Evolutionary conservation across 2,797 vertebrate genomes (phyloP), one percentile per base, ranked within the genome.

Genomic region (Lates japonicus): DNA sequence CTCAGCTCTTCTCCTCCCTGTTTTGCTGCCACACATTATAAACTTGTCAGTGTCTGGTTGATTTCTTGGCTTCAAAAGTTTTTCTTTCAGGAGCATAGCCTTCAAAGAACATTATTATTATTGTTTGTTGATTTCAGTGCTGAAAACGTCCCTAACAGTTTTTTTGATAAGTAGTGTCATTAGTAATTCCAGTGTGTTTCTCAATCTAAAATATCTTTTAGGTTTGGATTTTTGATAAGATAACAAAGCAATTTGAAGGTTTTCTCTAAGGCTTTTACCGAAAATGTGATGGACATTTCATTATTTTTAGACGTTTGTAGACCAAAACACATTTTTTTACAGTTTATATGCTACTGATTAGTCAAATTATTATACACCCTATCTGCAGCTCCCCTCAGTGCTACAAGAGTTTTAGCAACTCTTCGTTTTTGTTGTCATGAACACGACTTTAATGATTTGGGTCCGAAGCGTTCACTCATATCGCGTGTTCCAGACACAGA

Each of bases 1-100:
- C 41, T 77, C 66, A 2, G 49, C 59, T 72, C 41, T 5, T 33
- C 71, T 61, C 33, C 29, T 25, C 41, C n/a, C 46, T 55, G 1
- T 58, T 31, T 17, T 44, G 35, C 22, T 69, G 59, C 37, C 52
- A 33, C 14, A 10, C 25, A 20, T 39, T 22, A 20, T 51, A 44
- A 48, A n/a, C 46, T 4, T 12, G 22, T 70, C 42, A 65, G 35
- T 1, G 5, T 39, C 35, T 49, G 17, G 10, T 22, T 25, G n/a
- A n/a, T n/a, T n/a, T n/a, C n/a, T n/a, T n/a, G n/a, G n/a, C n/a
- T n/a, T n/a, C n/a, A n/a, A n/a, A n/a, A 10, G 7, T 25, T 49
- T 49, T 8, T 67, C 55, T 59, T 22, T 14, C n/a, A 20, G 4
- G 1, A n/a, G 12, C 63, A 31, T 4, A 7, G 2, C 41, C 48